A percentile compares a stretch with the other conserved stretches of the same genome.
Conservation (phyloP, 2,797 vertebrate species). For the Nyctalus aviator region DNA sequence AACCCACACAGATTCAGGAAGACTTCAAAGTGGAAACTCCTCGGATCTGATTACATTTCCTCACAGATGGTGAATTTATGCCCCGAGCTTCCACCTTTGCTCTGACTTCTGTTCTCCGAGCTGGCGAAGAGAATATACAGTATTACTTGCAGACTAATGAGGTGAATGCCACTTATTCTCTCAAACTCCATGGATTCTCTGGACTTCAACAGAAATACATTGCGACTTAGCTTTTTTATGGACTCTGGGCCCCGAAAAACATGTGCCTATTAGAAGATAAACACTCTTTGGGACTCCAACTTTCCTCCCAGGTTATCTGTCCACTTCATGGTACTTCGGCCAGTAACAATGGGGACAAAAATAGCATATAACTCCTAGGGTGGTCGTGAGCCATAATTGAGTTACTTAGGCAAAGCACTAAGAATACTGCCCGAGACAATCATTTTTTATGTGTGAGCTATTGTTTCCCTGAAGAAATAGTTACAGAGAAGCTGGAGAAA, state of each 20-base stretch:
- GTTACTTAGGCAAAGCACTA: neutral
- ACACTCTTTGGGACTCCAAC: neutral
- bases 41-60: slow-evolving; percentile 85
- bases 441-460: neutral
- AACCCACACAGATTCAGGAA: slow-evolving; percentile 84
- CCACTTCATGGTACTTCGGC: neutral
- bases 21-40: slow-evolving; percentile 87
- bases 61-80: slow-evolving; percentile 85
- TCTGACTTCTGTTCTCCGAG: slow-evolving; percentile 75
- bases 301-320: neutral
- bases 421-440: neutral
- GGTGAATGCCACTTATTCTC: slow-evolving; percentile 70
- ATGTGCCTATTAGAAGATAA: neutral
- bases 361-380: neutral
- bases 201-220: slow-evolving; percentile 52
- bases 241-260: neutral
- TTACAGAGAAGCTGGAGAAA: neutral
- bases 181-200: slow-evolving; percentile 62
- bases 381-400: neutral
- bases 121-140: slow-evolving; percentile 64
- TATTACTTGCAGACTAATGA: slow-evolving; percentile 72
- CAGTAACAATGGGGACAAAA: neutral
- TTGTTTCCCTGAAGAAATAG: neutral
- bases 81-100: slow-evolving; percentile 83
- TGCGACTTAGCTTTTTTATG: neutral